These are phyloP conservation scores for Pristionchus mayeri DNA, from an alignment of 2,888 invertebrate genomes.

Conservation along the genomic window DNA sequence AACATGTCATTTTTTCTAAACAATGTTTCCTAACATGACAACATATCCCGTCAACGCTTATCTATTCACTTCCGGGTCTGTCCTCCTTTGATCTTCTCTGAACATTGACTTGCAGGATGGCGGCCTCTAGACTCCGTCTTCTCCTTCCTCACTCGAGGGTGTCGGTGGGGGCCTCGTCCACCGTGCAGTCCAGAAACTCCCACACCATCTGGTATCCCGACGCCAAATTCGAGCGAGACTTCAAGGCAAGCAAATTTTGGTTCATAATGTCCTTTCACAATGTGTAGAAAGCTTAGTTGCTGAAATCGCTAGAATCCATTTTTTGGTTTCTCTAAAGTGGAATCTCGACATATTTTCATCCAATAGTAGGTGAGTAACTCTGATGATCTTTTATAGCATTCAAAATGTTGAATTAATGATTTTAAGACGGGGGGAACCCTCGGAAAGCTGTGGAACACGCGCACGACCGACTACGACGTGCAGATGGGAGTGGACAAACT, in stretches of 20 bases:
- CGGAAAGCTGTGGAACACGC: constrained; percentile 64
- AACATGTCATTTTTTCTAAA: no score
- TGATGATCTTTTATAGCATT: not conserved
- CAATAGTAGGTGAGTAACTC: not conserved
- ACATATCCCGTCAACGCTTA: no score
- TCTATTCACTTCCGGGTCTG: no score
- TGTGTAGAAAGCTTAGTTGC: no score
- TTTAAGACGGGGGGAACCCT: constrained; percentile 67
- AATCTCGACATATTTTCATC: no score
- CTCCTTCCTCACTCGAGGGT: constrained; percentile 31
- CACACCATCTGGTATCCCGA: constrained; percentile 76
- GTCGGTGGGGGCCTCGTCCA: constrained; percentile 46
- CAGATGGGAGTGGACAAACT: constrained; percentile 68
- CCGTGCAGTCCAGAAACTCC: constrained; percentile 62
- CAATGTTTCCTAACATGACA: no score
- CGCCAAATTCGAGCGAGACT: constrained; percentile 73
- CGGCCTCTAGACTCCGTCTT: constrained; percentile 36
- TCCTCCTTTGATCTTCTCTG: no score
- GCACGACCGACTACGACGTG: constrained; percentile 62
- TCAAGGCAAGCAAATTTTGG: no score
- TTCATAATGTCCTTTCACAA: no score
- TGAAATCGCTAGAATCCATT: not conserved
- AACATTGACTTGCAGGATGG: no score
- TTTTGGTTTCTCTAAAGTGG: not conserved
- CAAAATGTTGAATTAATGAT: not conserved